Conservation (phyloP, 2,797 vertebrate species). For the Myiotriccus ornatus region DNA sequence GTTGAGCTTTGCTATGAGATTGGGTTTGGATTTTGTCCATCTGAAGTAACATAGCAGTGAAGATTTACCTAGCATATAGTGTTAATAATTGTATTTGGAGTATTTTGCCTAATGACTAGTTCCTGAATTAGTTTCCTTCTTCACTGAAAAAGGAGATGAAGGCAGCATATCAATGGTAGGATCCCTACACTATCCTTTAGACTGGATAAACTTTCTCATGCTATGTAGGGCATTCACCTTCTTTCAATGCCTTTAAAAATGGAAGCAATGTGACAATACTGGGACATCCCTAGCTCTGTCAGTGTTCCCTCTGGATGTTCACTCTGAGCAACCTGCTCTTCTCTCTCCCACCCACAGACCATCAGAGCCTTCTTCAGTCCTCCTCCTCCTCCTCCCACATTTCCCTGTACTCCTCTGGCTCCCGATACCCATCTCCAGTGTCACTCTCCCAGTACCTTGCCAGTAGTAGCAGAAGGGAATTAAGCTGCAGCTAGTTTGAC, state of each 20-base stretch:
- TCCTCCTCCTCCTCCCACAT: not conserved
- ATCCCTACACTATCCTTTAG: not conserved
- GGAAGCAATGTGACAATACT: not conserved
- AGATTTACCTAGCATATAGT: not conserved
- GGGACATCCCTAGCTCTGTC: accelerated
- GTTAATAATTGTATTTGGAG: not conserved
- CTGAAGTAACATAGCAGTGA: not conserved
- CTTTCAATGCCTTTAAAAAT: not conserved
- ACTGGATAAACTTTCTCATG: not conserved
- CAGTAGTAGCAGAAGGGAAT: not conserved
- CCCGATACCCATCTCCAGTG: not conserved
- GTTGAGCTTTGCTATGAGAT: not conserved
- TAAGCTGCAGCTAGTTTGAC: not conserved
- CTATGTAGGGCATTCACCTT: not conserved
- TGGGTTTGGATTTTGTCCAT: not conserved
- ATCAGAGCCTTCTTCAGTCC: not conserved
- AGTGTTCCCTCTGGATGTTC: not conserved
- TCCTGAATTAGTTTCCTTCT: not conserved
- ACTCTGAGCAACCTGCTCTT: not conserved
- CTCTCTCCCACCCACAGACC: not conserved
- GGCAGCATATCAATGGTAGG: not conserved
- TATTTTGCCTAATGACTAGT: not conserved
- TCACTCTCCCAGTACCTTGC: not conserved
- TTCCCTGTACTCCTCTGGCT: not conserved
- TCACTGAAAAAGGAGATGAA: not conserved